Evolutionary conservation across 2,888 invertebrate genomes (phyloP).

Genomic region (Eupithecia abbreviata): DNA sequence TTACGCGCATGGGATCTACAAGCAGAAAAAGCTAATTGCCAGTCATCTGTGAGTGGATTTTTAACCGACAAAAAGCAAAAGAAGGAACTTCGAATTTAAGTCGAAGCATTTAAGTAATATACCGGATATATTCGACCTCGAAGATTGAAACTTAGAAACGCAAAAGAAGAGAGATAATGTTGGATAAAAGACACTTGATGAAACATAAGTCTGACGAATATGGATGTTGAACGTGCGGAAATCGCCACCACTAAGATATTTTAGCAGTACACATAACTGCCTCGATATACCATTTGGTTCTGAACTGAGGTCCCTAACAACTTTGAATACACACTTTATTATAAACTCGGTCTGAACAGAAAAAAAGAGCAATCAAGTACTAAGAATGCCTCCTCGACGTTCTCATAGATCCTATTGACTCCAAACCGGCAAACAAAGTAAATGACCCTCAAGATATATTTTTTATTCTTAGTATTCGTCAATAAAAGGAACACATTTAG

Average conservation of each 20-base stretch:
- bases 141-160: neutral
- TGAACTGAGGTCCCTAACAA: neutral
- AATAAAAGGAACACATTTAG: slow-evolving; percentile 9
- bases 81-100: neutral
- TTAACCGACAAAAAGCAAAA: neutral
- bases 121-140: neutral
- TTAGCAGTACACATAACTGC: neutral
- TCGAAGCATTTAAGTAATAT: neutral
- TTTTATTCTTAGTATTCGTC: slow-evolving; percentile 9
- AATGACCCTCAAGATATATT: neutral
- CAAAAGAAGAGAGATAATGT: neutral
- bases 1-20: neutral
- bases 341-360: neutral
- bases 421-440: neutral
- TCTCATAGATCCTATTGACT: slow-evolving; percentile 26
- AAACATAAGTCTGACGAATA: neutral
- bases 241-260: neutral
- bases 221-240: neutral
- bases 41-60: neutral
- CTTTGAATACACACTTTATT: neutral
- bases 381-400: neutral
- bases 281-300: neutral
- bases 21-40: neutral
- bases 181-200: neutral
- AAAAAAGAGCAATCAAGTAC: neutral